Evolutionary conservation across 1,140 invertebrate genomes (phyloP), one percentile per base, ranked within the genome.

Genomic region (Bombus vancouverensis): DNA sequence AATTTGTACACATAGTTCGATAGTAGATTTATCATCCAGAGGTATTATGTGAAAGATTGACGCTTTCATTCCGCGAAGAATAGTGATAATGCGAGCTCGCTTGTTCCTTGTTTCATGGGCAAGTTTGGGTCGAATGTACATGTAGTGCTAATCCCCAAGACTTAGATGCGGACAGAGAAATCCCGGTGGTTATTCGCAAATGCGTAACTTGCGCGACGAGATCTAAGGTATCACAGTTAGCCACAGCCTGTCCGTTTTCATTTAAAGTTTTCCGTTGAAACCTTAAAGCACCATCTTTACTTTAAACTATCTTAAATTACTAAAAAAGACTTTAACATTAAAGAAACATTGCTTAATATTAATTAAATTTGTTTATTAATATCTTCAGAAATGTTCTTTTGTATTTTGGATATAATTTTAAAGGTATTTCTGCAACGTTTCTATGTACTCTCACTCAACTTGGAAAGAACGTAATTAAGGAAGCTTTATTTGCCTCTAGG

Each of bases 151-250:
- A 93, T 93, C 92, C 90, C 85, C 57, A 32, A 75, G 87, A 88
- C 87, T 93, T 92, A 91, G 87, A 76, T 70, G 73, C 73, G 83
- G 84, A 85, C 87, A 87, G 81, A 81, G 80, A 91, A 93, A 93
- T 93, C 92, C 92, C 88, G 87, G 75, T 81, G 89, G 91, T 90
- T 86, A 92, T 90, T 93, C 91, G 86, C 88, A 88, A 89, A 92
- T 92, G 71, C 90, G 81, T 84, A 81, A 86, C 76, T 79, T 82
- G 79, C 81, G 82, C 76, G 79, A 88, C 71, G 76, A 84, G 81
- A 89, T 87, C 79, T 90, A 72, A 66, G 47, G 62, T 77, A 70
- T 75, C 88, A 79, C 87, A 87, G 57, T 78, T 75, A 65, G 75
- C 59, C 79, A 28, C 70, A 59, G 66, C 80, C 65, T 86, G 74